phyloP scores from a whole-genome alignment of 30 jellyfish, hydroid and myxozoan genomes.

The Turritopsis dohrnii region DNA sequence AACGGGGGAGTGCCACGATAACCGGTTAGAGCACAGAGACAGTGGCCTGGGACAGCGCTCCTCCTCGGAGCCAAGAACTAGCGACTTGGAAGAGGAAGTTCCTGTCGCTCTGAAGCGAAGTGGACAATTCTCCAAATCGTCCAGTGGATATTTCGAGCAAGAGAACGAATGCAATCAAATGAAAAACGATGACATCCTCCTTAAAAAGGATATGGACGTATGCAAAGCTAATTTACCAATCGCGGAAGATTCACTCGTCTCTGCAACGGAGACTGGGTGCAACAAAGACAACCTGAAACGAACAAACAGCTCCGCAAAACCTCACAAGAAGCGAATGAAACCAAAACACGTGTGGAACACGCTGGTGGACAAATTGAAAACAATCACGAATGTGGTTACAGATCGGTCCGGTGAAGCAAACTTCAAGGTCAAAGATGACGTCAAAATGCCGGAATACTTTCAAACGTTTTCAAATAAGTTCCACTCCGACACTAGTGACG shows the following conservation, averaged over 20 bases:
- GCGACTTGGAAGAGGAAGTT: constrained; percentile 89
- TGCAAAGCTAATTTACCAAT: background rate
- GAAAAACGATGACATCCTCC: background rate
- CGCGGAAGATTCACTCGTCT: background rate
- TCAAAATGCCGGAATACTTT: background rate
- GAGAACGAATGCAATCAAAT: constrained; percentile 16
- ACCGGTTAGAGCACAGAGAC: constrained; percentile 43
- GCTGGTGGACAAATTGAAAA: constrained; percentile 60
- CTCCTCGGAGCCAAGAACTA: constrained; percentile 69
- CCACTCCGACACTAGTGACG: background rate
- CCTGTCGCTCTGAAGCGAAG: constrained; percentile 34
- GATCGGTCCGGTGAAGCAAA: constrained; percentile 42
- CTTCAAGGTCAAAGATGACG: background rate
- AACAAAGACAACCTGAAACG: background rate
- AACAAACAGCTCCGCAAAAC: constrained; percentile 2
- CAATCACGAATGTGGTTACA: constrained; percentile 53
- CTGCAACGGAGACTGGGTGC: background rate
- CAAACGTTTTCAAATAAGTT: background rate
- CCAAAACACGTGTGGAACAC: constrained; percentile 64
- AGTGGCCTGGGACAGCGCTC: constrained; percentile 95
- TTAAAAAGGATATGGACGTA: background rate
- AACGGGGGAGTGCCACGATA: background rate
- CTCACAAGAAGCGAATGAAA: background rate
- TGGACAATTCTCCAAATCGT: constrained; percentile 63
- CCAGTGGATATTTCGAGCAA: constrained; percentile 85